Conservation (phyloP, 2,797 vertebrate genomes). For the Phalloptychus januarius region DNA sequence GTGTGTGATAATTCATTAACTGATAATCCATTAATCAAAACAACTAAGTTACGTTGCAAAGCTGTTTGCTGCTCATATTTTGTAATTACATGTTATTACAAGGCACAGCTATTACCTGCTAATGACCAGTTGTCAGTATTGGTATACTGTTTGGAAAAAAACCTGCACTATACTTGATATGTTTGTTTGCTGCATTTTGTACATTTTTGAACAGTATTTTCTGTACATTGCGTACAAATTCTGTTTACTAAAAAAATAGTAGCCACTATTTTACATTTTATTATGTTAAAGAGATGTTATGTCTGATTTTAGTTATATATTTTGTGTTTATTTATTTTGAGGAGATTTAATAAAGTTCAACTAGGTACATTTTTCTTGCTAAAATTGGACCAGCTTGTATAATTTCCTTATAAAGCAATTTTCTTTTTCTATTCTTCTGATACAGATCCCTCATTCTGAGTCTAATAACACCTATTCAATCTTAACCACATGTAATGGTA, state of each 20-base stretch:
- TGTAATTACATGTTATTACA: conserved; percentile 25
- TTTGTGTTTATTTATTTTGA: conserved; percentile 91
- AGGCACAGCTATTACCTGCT: conserved; percentile 41
- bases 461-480: not conserved
- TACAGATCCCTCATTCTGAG: not conserved
- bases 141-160: conserved; percentile 29
- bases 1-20: conserved; percentile 36
- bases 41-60: conserved; percentile 38
- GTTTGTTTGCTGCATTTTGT: conserved; percentile 84
- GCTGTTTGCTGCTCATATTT: conserved; percentile 43
- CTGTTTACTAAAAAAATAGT: conserved; percentile 75
- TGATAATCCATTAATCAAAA: conserved; percentile 31
- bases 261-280: conserved; percentile 78
- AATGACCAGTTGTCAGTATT: conserved; percentile 51
- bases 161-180: conserved; percentile 78
- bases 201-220: conserved; percentile 80
- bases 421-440: not conserved
- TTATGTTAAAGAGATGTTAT: conserved; percentile 79
- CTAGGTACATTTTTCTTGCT: conserved; percentile 60
- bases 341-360: conserved; percentile 84
- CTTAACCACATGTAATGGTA: not conserved
- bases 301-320: conserved; percentile 78
- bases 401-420: not conserved
- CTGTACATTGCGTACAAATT: conserved; percentile 81
- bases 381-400: conserved; percentile 5